These are phyloP conservation scores for Noctua pronuba DNA, from an alignment of 2,888 invertebrate genomes.

Conservation along the genomic window DNA sequence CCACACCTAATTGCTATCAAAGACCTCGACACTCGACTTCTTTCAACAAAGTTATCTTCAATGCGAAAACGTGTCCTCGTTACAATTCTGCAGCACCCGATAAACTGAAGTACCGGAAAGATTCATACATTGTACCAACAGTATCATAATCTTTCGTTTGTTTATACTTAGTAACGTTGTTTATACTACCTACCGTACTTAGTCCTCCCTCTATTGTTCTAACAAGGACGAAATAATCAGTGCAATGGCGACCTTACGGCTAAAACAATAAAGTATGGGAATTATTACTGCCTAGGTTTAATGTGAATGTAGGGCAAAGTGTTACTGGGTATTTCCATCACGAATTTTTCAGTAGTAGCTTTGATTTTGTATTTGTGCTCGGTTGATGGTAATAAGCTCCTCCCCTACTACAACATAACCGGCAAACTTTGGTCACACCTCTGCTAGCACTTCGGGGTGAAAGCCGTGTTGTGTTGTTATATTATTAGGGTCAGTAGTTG, in stretches of 20 bases:
- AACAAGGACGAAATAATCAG: constrained; percentile 55
- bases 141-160: constrained; percentile 55
- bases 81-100: constrained; percentile 46
- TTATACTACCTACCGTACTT: constrained; percentile 5
- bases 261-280: constrained; percentile 28
- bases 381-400: neutral
- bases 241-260: constrained; percentile 22
- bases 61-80: constrained; percentile 59
- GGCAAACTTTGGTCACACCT: no score
- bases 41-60: constrained; percentile 46
- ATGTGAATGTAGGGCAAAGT: neutral
- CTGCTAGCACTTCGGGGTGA: neutral
- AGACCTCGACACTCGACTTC: constrained; percentile 36
- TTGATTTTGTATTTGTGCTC: neutral
- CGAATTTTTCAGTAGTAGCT: neutral
- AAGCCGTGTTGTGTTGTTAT: neutral
- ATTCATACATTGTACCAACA: constrained; percentile 48
- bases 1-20: neutral
- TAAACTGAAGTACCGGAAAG: constrained; percentile 50
- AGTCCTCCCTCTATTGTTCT: constrained; percentile 50
- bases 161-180: constrained; percentile 24
- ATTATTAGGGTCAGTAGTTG: constrained; percentile 20
- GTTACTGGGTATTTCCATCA: neutral
- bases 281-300: neutral
- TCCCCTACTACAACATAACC: neutral